These are phyloP conservation scores for Machimus atricapillus DNA, from an alignment of 2,888 invertebrate genomes.

Conservation along the genomic window DNA sequence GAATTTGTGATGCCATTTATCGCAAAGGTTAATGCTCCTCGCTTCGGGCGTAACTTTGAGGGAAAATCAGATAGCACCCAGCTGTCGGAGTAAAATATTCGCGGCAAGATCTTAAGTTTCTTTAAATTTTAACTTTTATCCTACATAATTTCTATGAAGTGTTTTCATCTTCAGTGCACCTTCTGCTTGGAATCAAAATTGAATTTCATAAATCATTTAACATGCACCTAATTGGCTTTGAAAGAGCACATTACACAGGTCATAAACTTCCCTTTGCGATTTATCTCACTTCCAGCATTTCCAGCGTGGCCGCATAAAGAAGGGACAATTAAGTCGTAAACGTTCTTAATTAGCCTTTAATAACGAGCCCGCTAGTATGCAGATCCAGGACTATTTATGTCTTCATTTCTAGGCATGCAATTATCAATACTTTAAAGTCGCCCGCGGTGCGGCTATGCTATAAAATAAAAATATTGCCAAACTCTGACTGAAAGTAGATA, in stretches of 20 bases:
- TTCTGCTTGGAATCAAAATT: neutral
- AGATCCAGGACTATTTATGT: slow-evolving; percentile 28
- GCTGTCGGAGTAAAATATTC: neutral
- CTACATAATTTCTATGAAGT: neutral
- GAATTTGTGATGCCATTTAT: neutral
- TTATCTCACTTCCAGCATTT: slow-evolving; percentile 22
- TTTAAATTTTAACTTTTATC: neutral
- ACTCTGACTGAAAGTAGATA: slow-evolving; percentile 27
- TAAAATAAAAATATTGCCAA: slow-evolving; percentile 30
- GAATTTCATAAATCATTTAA: slow-evolving; percentile 29
- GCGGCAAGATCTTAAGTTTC: neutral
- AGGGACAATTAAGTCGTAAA: slow-evolving; percentile 36
- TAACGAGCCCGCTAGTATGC: slow-evolving; percentile 6
- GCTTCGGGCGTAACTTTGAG: neutral
- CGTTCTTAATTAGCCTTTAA: slow-evolving; percentile 29
- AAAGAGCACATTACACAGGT: neutral
- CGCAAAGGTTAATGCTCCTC: neutral
- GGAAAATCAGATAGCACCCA: neutral
- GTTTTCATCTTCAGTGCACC: neutral
- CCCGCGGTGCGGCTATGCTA: neutral
- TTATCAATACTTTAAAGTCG: slow-evolving; percentile 35
- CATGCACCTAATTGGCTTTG: slow-evolving; percentile 12
- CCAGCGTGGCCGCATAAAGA: neutral
- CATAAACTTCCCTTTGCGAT: slow-evolving; percentile 6
- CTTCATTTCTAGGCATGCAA: slow-evolving; percentile 35